Percentiles rank a stretch among this genome's conserved stretches.
phyloP scores from a whole-genome alignment of 2,113 vertebrate genomes.

The Macrotis lagotis region DNA sequence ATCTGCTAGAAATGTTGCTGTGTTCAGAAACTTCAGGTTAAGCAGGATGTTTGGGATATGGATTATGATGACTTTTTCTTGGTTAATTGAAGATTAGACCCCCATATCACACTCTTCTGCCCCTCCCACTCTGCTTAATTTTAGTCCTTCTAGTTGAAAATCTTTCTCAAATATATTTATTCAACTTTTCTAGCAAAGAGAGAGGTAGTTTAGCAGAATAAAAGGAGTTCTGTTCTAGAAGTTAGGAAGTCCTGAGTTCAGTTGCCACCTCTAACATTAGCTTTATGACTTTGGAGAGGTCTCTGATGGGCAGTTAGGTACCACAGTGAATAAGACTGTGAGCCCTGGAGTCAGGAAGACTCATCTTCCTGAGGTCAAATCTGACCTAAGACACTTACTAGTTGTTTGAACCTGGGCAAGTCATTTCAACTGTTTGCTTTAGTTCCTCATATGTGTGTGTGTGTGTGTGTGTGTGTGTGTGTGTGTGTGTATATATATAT shows the following conservation, averaged over 20 bases:
- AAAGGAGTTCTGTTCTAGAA: not conserved
- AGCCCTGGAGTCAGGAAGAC: not conserved
- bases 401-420: not conserved
- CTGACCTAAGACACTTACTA: not conserved
- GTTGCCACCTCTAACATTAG: not conserved
- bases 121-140: not conserved
- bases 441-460: not conserved
- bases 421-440: not conserved
- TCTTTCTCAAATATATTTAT: not conserved
- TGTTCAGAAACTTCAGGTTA: not conserved
- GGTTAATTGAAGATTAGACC: not conserved
- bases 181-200: not conserved
- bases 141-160: not conserved
- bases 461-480: too few species aligned
- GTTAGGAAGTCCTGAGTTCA: not conserved
- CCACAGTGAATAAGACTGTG: not conserved
- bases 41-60: not conserved
- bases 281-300: not conserved
- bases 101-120: too few species aligned
- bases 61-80: not conserved
- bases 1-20: not conserved
- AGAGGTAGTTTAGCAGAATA: not conserved
- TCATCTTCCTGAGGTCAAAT: not conserved
- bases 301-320: not conserved
- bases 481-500: too few species aligned